phyloP scores from a whole-genome alignment of 2,797 vertebrate genomes.

The Erethizon dorsatum region DNA sequence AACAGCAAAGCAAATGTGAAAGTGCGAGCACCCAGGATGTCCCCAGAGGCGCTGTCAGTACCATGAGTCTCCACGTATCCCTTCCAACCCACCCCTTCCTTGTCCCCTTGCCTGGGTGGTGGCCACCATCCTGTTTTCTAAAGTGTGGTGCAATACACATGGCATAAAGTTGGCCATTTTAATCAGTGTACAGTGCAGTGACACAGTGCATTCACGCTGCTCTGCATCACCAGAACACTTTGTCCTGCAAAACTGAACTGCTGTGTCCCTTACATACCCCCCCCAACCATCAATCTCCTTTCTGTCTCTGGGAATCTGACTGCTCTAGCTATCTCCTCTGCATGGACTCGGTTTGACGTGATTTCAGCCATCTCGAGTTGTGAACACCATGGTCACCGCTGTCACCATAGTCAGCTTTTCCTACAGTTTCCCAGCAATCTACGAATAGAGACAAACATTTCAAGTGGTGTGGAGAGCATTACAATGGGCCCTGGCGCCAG shows the following conservation, averaged over 20 bases:
- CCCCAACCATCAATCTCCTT: not conserved
- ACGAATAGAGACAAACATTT: not conserved
- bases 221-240: not conserved
- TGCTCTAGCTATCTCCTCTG: not conserved
- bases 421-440: not conserved
- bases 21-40: not conserved
- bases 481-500: not conserved
- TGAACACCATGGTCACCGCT: too few relatives aligned
- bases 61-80: too few relatives aligned
- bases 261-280: not conserved
- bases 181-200: not conserved
- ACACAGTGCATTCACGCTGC: not conserved
- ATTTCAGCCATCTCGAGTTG: not conserved
- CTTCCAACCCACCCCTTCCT: not conserved
- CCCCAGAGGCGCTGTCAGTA: rapidly evolving
- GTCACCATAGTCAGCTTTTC: not conserved
- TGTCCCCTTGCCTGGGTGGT: not conserved
- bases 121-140: not conserved
- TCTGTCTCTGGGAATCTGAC: not conserved
- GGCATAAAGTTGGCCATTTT: not conserved
- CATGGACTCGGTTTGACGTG: not conserved
- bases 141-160: not conserved
- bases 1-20: not conserved
- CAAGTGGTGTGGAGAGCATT: not conserved
- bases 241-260: not conserved